These are phyloP conservation scores for Drosophila pachea DNA, from an alignment of 1,140 invertebrate species.

Conservation along the genomic window DNA sequence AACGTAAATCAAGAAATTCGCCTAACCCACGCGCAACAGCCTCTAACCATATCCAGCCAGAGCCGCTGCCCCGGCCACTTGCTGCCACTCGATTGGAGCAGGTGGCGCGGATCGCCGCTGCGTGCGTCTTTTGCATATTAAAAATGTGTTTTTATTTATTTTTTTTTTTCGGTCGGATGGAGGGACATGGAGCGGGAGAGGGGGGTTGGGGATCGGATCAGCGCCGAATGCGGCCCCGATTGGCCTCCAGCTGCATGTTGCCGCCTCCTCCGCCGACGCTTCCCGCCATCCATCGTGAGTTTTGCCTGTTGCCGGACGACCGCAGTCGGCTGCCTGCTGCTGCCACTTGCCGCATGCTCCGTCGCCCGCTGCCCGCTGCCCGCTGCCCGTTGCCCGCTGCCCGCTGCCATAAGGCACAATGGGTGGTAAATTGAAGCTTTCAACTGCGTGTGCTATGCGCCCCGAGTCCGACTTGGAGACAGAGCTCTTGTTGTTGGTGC, in stretches of 20 bases:
- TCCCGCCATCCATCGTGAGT: too few relatives aligned
- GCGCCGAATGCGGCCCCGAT: slow-evolving; percentile 13
- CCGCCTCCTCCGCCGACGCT: too few relatives aligned
- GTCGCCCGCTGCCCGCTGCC: not conserved
- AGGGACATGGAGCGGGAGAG: too few relatives aligned
- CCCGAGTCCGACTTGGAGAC: slow-evolving; percentile 3
- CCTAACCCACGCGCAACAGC: slow-evolving; percentile 63
- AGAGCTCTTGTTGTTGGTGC: slow-evolving; percentile 20
- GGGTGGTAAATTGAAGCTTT: slow-evolving; percentile 75
- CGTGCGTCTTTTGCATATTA: slow-evolving; percentile 53
- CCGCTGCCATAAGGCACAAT: slow-evolving; percentile 66
- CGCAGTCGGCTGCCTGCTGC: too few relatives aligned
- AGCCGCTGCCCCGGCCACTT: not conserved
- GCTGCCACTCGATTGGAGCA: slow-evolving; percentile 20
- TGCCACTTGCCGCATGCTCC: not conserved
- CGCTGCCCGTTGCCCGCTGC: not conserved
- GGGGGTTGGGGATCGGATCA: slow-evolving; percentile 22
- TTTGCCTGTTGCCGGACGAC: too few relatives aligned
- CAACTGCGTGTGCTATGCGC: too few relatives aligned
- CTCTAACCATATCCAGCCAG: not conserved
- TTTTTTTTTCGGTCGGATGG: too few relatives aligned
- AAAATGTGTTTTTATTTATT: slow-evolving; percentile 31
- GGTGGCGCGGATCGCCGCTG: slow-evolving; percentile 45
- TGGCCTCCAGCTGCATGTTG: slow-evolving; percentile 22
- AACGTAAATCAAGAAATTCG: slow-evolving; percentile 73